Evolutionary conservation across 2,797 vertebrate species (phyloP), one percentile per base, ranked within the genome.

Genomic region (Clamator glandarius): DNA sequence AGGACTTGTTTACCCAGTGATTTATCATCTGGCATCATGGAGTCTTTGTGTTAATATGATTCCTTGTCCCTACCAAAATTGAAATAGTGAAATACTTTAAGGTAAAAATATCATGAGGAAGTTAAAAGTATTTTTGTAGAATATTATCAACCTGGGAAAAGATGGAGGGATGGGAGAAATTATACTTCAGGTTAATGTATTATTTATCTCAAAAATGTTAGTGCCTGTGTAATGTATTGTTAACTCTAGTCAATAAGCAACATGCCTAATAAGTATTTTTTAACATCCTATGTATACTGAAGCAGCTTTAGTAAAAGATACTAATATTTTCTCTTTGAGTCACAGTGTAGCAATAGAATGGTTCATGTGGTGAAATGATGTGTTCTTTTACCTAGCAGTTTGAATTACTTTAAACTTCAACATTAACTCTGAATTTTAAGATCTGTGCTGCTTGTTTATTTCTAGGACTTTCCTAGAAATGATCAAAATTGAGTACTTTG

Each of bases 381-480:
- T 89, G 23, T 42, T 76, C 73, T 81, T 48, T 33, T 78, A 70
- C 18, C 6, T 62, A 62, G 73, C 17, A 15, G 17, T 36, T 55
- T 63, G n/a, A 66, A 72, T 88, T 91, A 58, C 58, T 44, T 29
- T 75, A 2, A 84, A 86, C 39, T 81, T 91, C 29, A 81, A 23
- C 17, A 19, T 55, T 77, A 58, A 46, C 12, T 81, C 7, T 55
- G 73, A 68, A 48, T 78, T 72, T 68, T 6, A 67, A 73, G 28
- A 39, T 72, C n/a, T 80, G 20, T 48, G 39, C 46, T 76, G 28
- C 75, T 67, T 87, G 28, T 59, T 92, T 92, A 51, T 92, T 92
- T 93, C 51, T 90, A 64, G 39, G 52, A 75, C 46, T 84, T 90
- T 31, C 61, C 75, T 90, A 57, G 64, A 93, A 79, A 24, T 35